Evolutionary conservation across 2,113 vertebrate species (phyloP).

Genomic region (Alligator mississippiensis): DNA sequence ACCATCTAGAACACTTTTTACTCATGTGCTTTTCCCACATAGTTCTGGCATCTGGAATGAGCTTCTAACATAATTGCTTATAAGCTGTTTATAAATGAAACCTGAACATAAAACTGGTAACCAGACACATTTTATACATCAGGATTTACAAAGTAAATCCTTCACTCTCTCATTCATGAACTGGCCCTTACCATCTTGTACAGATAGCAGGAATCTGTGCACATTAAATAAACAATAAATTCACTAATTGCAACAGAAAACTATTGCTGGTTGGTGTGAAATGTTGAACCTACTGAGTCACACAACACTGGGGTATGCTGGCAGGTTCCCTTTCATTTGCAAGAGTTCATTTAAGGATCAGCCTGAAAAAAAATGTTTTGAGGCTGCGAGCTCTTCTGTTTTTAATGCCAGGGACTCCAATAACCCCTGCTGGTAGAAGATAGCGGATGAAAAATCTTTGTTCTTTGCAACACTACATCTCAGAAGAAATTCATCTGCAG

Average conservation of each 20-base stretch:
- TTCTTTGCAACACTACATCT: not conserved
- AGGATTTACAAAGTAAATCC: not conserved
- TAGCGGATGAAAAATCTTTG: not conserved
- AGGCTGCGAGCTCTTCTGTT: not conserved
- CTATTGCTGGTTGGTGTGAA: not conserved
- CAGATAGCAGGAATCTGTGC: not conserved
- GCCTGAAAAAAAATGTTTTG: not conserved
- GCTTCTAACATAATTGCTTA: slow-evolving; percentile 56
- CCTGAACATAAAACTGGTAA: slow-evolving; percentile 45
- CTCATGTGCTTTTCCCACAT: slow-evolving; percentile 45
- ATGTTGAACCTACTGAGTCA: slow-evolving; percentile 13
- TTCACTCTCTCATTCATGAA: slow-evolving; percentile 27
- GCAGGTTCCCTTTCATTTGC: not conserved
- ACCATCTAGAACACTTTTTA: slow-evolving; percentile 60
- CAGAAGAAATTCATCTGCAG: not conserved
- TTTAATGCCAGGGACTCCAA: not conserved
- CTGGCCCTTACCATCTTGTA: slow-evolving; percentile 11
- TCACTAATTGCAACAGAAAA: slow-evolving; percentile 29
- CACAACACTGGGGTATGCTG: slow-evolving; percentile 1
- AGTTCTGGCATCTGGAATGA: slow-evolving; percentile 58
- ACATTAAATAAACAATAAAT: slow-evolving; percentile 22
- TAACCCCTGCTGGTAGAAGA: not conserved
- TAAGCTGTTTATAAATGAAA: slow-evolving; percentile 41
- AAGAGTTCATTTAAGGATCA: slow-evolving; percentile 19
- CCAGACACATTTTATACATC: not conserved